Base-by-base conservation (phyloP, 2,113 vertebrate species). In the Neodontobutis hainanensis region DNA sequence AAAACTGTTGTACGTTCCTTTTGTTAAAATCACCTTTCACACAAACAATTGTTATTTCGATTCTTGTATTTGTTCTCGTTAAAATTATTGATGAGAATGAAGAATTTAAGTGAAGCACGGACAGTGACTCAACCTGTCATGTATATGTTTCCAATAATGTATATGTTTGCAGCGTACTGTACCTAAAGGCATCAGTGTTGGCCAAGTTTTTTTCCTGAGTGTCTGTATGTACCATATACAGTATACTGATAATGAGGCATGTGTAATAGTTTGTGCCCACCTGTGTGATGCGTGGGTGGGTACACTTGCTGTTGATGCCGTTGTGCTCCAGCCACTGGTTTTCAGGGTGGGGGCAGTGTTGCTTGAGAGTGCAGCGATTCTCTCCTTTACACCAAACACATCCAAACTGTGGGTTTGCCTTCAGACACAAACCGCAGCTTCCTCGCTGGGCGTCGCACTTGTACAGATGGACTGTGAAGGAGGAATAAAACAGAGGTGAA, bases 341-440 rank as follows among this genome's bases (percentile, higher is more conserved):
- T 78, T 96, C 96, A 0, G 94, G 93, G 69, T 92, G 73, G 2
- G 93, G 92, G 70, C 97, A 99, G 90, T 99, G 96, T 61, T 99
- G 97, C 67, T 95, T 96, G 73, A 99, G 92, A 0, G 95, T 96
- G 80, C 96, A 99, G 83, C 96, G 95, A 77, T 90, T 93, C 83
- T 95, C 95, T 0, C 86, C 93, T 83, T 95, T 95, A 34, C 97
- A 99, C 97, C 97, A 99, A 66, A 97, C 97, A 0, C 97, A 99
- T 49, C 96, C 93, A 0, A 98, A 99, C 70, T 96, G 94, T 0
- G 95, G 96, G 83, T 99, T 95, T 0, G 97, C 97, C 87, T 99
- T 99, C 81, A 99, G 94, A 87, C 97, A 99, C 83, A 98, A 85
- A 42, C 97, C 97, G 0, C 97, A 99, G 93, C 96, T 99, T 75